Percentiles rank a stretch among this genome's conserved stretches.
Evolutionary conservation across 1,140 invertebrate genomes (phyloP).

Genomic region (Aphelinus atriplicis): DNA sequence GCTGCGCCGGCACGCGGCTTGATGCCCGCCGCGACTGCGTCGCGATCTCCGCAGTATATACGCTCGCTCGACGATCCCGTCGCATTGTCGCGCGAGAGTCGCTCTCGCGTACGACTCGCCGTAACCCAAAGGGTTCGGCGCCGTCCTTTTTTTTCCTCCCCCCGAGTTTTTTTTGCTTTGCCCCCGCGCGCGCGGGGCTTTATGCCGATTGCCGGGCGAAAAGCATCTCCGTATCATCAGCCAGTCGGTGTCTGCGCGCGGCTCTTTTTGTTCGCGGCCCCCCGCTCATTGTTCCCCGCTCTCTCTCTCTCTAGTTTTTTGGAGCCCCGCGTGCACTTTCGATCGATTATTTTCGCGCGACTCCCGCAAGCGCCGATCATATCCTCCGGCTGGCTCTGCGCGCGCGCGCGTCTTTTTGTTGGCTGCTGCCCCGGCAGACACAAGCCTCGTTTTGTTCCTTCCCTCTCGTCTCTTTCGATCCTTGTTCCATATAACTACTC

Average conservation of each 20-base stretch:
- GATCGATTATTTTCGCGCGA: constrained; percentile 49
- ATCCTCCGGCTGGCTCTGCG: neutral
- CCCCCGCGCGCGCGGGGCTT: neutral
- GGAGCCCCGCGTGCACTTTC: constrained; percentile 27
- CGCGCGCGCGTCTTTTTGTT: neutral
- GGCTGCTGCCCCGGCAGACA: neutral
- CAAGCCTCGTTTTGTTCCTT: neutral
- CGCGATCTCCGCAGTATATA: no score
- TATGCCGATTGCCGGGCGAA: neutral
- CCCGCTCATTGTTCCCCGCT: no score
- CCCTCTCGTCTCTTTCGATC: neutral
- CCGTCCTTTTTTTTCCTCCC: no score
- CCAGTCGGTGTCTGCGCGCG: neutral
- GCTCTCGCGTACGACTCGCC: constrained; percentile 6
- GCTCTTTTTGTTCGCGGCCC: constrained; percentile 1
- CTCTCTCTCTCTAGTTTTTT: constrained; percentile 11
- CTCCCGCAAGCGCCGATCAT: neutral
- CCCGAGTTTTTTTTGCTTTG: no score
- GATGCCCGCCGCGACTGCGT: no score
- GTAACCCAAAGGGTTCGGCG: no score
- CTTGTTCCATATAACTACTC: no score
- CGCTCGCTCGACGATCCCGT: no score
- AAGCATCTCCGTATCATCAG: no score
- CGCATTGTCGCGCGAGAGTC: neutral
- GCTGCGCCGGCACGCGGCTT: no score